Evolutionary conservation across 2,797 vertebrate species (phyloP), one percentile per base, ranked within the genome.

Genomic region (Todus mexicanus): DNA sequence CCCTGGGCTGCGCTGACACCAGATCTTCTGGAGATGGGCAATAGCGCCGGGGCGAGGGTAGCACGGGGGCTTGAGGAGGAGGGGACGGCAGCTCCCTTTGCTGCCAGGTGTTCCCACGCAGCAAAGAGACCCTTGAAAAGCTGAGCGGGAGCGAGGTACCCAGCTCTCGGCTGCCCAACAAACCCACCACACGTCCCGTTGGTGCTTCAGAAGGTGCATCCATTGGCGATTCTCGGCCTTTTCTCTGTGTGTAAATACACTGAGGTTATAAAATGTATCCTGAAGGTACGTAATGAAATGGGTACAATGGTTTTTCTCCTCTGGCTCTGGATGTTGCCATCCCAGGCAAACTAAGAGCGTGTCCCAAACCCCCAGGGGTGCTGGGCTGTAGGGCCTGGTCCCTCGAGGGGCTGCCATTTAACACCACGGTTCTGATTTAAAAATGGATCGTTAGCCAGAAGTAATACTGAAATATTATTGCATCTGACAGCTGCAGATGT

Each of bases 81-180:
- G 61, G 27, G 23, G 20, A 10, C 1, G 1, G 2, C 0, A 2
- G 35, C 72, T 57, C 33, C 15, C 1, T 64, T 61, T 19, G 18
- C 19, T 56, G 47, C 37, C 45, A 12, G 40, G 10, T 19, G 8
- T 19, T 64, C n/a, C 33, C 64, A 0, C 4, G 14, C 50, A 27
- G 45, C 51, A 22, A 43, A 31, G 6, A 14, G 56, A 9, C 50
- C 76, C 31, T 31, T 40, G 6, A 11, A 54, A 18, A 56, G 48
- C 43, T 1, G 1, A 37, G 15, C 5, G 2, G 69, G 53, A 66
- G 81, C 74, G 25, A 7, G 2, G 3, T 22, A 33, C 76, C 61
- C 7, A 3, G 38, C 29, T 50, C 33, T 42, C 4, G 3, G 22
- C 65, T 63, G 68, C 33, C 40, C 70, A 31, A 16, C 2, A 0